A percentile compares a stretch with the other conserved stretches of the same genome.
Conservation (phyloP, 2,888 invertebrate species). For the Mythimna ferrago region DNA sequence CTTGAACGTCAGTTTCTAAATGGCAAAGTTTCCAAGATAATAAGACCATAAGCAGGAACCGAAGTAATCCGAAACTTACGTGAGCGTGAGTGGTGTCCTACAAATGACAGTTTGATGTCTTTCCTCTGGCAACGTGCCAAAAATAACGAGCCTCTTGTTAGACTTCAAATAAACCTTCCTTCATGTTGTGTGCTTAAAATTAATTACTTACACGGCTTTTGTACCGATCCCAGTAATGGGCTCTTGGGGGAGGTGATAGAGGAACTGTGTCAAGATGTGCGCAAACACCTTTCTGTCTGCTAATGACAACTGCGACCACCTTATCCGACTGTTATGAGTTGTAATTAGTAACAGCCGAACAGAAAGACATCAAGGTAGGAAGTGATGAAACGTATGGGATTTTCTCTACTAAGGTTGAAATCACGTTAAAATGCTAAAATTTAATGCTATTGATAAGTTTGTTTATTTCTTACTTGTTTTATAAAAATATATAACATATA, state of each 20-base stretch:
- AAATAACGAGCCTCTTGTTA: constrained; percentile 59
- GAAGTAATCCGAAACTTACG: constrained; percentile 59
- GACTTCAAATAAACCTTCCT: constrained; percentile 56
- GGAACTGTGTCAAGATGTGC: constrained; percentile 41
- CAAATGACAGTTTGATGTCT: constrained; percentile 66
- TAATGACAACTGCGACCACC: constrained; percentile 25
- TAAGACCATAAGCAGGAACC: constrained; percentile 44
- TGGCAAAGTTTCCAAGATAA: constrained; percentile 53
- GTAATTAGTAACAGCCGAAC: background rate
- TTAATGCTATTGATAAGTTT: no score
- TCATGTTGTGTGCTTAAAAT: constrained; percentile 47
- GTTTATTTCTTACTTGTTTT: no score
- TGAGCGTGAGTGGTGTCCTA: constrained; percentile 56
- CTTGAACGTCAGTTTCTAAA: constrained; percentile 34
- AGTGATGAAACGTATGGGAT: no score
- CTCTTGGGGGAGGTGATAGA: constrained; percentile 25
- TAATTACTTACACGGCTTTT: constrained; percentile 50
- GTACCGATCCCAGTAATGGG: constrained; percentile 17
- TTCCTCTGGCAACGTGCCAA: constrained; percentile 62
- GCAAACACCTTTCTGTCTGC: constrained; percentile 11
- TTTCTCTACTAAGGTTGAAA: background rate
- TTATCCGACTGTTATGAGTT: background rate
- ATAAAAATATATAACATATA: no score
- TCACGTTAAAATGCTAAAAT: no score
- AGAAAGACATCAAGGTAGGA: background rate